These are phyloP conservation scores for Tetheella fluctuosa DNA, from an alignment of 2,888 invertebrate genomes.

Conservation along the genomic window DNA sequence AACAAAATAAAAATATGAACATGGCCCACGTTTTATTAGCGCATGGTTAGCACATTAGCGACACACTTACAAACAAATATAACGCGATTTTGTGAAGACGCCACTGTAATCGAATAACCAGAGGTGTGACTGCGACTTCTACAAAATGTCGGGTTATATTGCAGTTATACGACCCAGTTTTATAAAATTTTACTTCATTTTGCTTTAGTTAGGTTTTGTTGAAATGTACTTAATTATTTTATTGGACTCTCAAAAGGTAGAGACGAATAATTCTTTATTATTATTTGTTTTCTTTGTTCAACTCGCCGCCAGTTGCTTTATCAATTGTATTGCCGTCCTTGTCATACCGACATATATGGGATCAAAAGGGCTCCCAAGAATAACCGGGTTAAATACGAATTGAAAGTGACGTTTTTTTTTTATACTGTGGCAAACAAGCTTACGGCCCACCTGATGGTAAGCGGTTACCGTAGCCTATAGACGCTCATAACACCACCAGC, in stretches of 20 bases:
- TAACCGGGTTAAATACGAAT: no score
- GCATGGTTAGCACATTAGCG: conserved; percentile 42
- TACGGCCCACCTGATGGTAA: no score
- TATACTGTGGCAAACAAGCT: no score
- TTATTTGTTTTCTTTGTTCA: no score
- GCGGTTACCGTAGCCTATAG: no score
- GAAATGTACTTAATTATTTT: conserved; percentile 6
- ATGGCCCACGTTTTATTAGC: conserved; percentile 42
- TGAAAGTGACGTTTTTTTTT: no score
- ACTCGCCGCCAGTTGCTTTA: no score
- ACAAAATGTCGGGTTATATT: conserved; percentile 21
- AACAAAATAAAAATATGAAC: conserved; percentile 21
- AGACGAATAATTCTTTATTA: neutral
- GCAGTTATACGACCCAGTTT: conserved; percentile 36
- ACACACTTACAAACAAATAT: conserved; percentile 24
- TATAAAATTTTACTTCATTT: conserved; percentile 15
- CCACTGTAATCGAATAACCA: conserved; percentile 15
- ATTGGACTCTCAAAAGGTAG: neutral
- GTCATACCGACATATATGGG: no score
- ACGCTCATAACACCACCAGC: no score
- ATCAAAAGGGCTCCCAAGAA: no score
- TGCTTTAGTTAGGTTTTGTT: conserved; percentile 11
- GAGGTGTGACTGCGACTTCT: conserved; percentile 15
- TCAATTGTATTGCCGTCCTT: no score
- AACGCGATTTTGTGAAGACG: conserved; percentile 20